Evolutionary conservation across 2,113 vertebrate species (phyloP).

Genomic region (Axis porcinus): DNA sequence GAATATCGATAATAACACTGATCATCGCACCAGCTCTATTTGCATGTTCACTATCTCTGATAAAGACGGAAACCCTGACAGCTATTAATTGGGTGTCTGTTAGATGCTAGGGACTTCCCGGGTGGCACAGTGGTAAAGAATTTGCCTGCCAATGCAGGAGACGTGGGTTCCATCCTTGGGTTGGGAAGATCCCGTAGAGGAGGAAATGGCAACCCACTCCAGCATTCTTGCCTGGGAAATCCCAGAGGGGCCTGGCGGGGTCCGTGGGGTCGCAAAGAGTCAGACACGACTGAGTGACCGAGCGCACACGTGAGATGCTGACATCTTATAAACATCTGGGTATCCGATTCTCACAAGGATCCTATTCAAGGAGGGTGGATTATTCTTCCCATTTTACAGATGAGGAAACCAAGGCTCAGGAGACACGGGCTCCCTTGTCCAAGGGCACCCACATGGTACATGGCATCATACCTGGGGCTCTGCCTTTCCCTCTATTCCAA

Average conservation of each 20-base stretch:
- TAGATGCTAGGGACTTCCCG: not conserved
- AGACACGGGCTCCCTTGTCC: not conserved
- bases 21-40: rapidly evolving
- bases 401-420: not conserved
- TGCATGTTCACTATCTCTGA: rapidly evolving
- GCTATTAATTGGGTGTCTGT: not conserved
- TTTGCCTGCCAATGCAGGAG: not conserved
- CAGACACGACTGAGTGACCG: not conserved
- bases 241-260: not conserved
- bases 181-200: not conserved
- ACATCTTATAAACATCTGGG: not conserved
- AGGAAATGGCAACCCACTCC: not conserved
- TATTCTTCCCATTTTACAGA: not conserved
- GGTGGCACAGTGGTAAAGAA: not conserved
- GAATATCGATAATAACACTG: rapidly evolving
- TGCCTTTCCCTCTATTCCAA: not conserved
- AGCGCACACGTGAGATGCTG: not conserved
- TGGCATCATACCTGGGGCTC: rapidly evolving
- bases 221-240: not conserved
- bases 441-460: rapidly evolving
- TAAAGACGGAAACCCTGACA: not conserved
- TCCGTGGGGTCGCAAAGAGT: not conserved
- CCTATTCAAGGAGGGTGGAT: rapidly evolving
- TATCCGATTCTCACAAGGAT: not conserved
- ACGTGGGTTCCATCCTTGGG: not conserved